These are phyloP conservation scores for Griposia aprilina DNA, from an alignment of 2,888 invertebrate species.

Conservation along the genomic window DNA sequence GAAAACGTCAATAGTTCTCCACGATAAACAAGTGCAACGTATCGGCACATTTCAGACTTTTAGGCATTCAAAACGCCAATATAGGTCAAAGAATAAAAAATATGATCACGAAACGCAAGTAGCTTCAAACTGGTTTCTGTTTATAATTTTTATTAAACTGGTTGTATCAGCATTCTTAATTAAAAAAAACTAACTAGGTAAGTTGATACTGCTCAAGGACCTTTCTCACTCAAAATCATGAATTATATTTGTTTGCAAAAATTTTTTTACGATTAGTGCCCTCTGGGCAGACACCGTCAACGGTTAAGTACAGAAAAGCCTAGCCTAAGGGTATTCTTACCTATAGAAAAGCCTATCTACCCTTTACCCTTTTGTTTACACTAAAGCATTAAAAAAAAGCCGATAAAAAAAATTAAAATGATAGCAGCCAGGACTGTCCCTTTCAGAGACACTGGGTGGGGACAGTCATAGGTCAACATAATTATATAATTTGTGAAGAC, in stretches of 20 bases:
- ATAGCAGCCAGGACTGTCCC: too few relatives aligned
- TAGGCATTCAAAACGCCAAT: background rate
- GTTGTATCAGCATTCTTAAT: background rate
- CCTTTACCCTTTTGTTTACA: too few relatives aligned
- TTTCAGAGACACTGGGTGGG: too few relatives aligned
- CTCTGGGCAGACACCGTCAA: background rate
- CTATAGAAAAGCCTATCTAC: background rate
- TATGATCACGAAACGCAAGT: background rate
- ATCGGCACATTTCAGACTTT: background rate
- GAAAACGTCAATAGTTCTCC: background rate
- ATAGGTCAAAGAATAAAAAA: background rate
- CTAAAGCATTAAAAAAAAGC: too few relatives aligned
- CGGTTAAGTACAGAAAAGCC: too few relatives aligned
- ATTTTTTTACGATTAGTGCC: background rate
- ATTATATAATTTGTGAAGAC: too few relatives aligned
- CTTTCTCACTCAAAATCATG: slow-evolving; percentile 3
- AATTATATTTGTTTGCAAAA: slow-evolving; percentile 15
- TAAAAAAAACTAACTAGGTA: background rate
- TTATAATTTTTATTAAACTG: background rate
- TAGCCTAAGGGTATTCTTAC: background rate
- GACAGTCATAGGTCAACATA: too few relatives aligned
- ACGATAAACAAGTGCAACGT: background rate
- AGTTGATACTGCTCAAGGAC: slow-evolving; percentile 4
- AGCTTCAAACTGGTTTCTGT: slow-evolving; percentile 4
- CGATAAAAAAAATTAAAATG: too few relatives aligned